Evolutionary conservation across 1,140 invertebrate genomes (phyloP).

Genomic region (Pseudomyrmex concolor): DNA sequence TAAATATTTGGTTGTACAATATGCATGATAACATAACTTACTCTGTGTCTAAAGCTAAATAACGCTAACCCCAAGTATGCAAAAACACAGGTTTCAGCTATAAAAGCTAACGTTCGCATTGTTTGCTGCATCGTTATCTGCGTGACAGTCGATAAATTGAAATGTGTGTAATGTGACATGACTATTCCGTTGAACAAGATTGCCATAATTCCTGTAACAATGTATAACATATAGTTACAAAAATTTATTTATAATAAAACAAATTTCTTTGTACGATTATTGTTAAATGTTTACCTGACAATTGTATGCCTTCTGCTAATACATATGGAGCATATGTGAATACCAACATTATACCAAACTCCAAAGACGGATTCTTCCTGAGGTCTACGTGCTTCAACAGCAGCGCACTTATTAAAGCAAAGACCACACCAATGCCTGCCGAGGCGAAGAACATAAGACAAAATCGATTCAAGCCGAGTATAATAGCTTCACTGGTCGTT

Average conservation of each 20-base stretch:
- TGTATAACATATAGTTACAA: conserved; percentile 9
- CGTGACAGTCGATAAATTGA: conserved; percentile 98
- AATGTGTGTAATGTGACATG: conserved; percentile 99
- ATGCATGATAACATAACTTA: conserved; percentile 62
- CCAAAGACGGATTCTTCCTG: conserved; percentile 98
- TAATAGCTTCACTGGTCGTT: conserved; percentile 91
- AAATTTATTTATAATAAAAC: neutral
- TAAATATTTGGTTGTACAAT: neutral
- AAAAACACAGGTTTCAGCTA: conserved; percentile 99
- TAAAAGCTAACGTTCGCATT: conserved; percentile 98
- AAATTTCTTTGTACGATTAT: conserved; percentile 2
- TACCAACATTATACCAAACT: conserved; percentile 99
- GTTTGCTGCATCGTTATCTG: conserved; percentile 99
- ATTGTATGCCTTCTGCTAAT: conserved; percentile 97
- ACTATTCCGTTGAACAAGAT: conserved; percentile 99
- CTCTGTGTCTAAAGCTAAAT: conserved; percentile 96
- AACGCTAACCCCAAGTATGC: conserved; percentile 99
- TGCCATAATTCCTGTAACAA: conserved; percentile 97
- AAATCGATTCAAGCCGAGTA: conserved; percentile 96
- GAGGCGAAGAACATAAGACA: conserved; percentile 99
- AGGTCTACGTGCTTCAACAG: conserved; percentile 98
- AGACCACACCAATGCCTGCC: conserved; percentile 97
- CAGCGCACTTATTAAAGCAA: conserved; percentile 97
- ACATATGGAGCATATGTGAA: conserved; percentile 99
- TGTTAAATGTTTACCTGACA: conserved; percentile 90